Conservation (phyloP, 1,140 invertebrate genomes). For the Daktulosphaira vitifoliae region DNA sequence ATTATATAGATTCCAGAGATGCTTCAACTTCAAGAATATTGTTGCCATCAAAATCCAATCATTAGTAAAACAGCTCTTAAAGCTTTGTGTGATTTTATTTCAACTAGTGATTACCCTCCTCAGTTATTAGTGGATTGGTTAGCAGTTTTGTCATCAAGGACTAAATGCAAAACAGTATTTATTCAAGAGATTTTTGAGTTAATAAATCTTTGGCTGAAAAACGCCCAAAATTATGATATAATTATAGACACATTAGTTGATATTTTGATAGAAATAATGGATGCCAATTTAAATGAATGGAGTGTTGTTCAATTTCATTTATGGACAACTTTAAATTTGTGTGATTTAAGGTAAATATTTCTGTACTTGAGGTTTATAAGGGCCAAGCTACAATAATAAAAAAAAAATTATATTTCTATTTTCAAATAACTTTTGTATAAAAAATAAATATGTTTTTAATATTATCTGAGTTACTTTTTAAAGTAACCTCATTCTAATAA, state of each 20-base stretch:
- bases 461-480: no score
- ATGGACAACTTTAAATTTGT: background rate
- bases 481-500: no score
- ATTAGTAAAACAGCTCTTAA: background rate
- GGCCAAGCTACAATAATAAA: no score
- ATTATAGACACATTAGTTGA: background rate
- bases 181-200: conserved; percentile 28
- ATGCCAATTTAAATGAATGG: conserved; percentile 11
- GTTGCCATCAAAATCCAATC: conserved; percentile 19
- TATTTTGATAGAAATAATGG: conserved; percentile 18
- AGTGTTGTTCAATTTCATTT: background rate
- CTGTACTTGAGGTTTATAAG: no score
- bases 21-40: conserved; percentile 27
- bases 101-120: conserved; percentile 6
- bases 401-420: no score
- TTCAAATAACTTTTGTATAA: no score
- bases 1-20: conserved; percentile 29
- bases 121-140: conserved; percentile 22
- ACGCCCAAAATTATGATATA: background rate
- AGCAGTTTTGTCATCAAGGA: background rate
- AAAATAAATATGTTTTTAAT: no score
- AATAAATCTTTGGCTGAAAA: conserved; percentile 3
- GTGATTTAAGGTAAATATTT: conserved; percentile 6
- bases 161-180: conserved; percentile 13
- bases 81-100: conserved; percentile 15